Evolutionary conservation across 2,888 invertebrate genomes (phyloP), one percentile per base, ranked within the genome.

Genomic region (Temnothorax ravouxi): DNA sequence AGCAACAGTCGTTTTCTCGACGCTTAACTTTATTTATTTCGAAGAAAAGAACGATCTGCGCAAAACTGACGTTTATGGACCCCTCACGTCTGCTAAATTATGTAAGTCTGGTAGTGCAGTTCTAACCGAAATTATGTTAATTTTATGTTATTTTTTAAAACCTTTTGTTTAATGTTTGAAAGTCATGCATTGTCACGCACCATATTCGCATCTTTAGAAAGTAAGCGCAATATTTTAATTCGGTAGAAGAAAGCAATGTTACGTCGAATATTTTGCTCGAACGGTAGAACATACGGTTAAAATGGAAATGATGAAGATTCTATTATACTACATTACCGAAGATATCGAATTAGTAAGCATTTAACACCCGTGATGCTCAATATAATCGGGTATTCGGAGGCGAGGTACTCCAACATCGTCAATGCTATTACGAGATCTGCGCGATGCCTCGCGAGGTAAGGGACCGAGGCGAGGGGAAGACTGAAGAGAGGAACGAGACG

Each of bases 281-380:
- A 64, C 11, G 18, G 3, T 15, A 47, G 29, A 47, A 61, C 29
- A 21, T 62, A 38, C 6, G 9, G 21, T 18, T 62, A 62, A 64
- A 62, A 64, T 34, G 62, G 62, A 47, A 25, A 75, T 47, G 15
- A 62, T 54, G 61, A 29, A 74, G 61, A 44, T 74, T 74, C 38
- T 66, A 44, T 41, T 56, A 29, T 41, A 52, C 21, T 54, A 54
- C 54, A 77, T 52, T 66, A 66, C 54, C 67, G 52, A 25, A 41
- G 44, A 62, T 75, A 21, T 75, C 47, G 61, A 62, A 76, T 67
- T 67, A 41, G 34, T 54, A 44, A 54, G n/a, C 41, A 41, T 67
- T 67, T 77, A 41, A 67, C 54, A 64, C 4, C 18, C 13, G 52
- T 3, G n/a, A 76, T 41, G 25, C 44, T 21, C 34, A 9, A 54